Percentiles rank a stretch among this genome's conserved stretches.
phyloP scores from a whole-genome alignment of 2,113 vertebrate species.

The Cichladusa arquata region DNA sequence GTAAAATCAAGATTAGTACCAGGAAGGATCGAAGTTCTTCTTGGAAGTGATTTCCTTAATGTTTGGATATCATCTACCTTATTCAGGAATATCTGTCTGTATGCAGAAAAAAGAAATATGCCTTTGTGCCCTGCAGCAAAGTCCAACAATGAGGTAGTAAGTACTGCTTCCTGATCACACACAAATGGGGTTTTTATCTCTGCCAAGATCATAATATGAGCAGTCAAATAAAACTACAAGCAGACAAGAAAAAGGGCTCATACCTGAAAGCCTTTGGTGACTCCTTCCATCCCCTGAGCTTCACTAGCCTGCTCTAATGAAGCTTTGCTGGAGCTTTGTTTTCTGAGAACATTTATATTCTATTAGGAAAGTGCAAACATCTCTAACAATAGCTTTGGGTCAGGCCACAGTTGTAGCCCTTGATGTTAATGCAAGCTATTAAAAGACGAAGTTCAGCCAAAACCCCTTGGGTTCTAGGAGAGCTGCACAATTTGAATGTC shows the following conservation, averaged over 20 bases:
- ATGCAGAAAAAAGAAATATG: background rate
- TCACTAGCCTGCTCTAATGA: background rate
- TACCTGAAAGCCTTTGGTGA: background rate
- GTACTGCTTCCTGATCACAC: background rate
- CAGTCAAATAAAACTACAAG: background rate
- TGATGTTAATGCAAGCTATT: slow-evolving; percentile 26
- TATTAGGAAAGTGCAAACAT: slow-evolving; percentile 6
- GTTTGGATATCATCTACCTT: background rate
- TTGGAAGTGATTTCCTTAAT: slow-evolving; percentile 24
- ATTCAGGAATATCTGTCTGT: background rate
- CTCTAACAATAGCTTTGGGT: slow-evolving; percentile 14
- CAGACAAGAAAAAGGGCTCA: background rate
- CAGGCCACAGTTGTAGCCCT: background rate
- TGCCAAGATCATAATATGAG: background rate
- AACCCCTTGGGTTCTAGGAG: background rate
- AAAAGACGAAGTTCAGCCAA: background rate
- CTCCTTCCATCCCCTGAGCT: background rate
- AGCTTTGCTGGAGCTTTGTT: background rate
- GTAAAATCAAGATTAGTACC: background rate
- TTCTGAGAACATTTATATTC: slow-evolving; percentile 3
- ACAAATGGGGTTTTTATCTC: background rate
- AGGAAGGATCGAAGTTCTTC: background rate
- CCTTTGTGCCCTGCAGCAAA: background rate
- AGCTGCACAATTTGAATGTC: background rate
- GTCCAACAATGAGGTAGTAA: background rate